Conservation (phyloP, 2,888 invertebrate genomes). For the Euclidia mi region DNA sequence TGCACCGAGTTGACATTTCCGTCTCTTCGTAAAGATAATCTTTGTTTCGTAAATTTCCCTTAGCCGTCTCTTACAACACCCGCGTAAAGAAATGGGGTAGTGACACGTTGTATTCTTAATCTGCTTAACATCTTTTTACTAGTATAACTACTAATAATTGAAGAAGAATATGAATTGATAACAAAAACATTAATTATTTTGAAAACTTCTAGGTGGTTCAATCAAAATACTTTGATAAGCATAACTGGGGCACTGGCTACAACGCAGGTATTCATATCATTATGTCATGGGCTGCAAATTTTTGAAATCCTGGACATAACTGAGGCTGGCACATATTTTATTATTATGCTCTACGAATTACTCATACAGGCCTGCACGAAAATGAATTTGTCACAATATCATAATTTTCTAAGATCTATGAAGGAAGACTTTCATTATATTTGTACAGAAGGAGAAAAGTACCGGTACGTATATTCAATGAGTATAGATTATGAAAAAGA, state of each 20-base stretch:
- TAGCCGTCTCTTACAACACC: too few species aligned
- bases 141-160: too few species aligned
- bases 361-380: constrained; percentile 62
- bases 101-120: too few species aligned
- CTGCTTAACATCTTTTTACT: too few species aligned
- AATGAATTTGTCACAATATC: constrained; percentile 59
- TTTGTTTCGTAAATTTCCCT: too few species aligned
- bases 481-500: too few species aligned
- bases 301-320: constrained; percentile 62
- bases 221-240: constrained; percentile 46
- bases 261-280: constrained; percentile 19
- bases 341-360: constrained; percentile 66
- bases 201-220: constrained; percentile 54
- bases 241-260: constrained; percentile 4
- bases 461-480: constrained; percentile 11
- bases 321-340: constrained; percentile 66
- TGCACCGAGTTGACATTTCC: too few species aligned
- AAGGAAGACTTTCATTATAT: constrained; percentile 70
- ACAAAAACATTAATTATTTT: not conserved
- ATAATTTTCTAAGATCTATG: constrained; percentile 60
- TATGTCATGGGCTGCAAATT: constrained; percentile 55
- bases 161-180: too few species aligned
- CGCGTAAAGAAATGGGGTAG: too few species aligned
- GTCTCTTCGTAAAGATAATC: too few species aligned
- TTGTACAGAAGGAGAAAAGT: constrained; percentile 45